A percentile compares a stretch with the other conserved stretches of the same genome.
Conservation (phyloP, 2,113 vertebrate species). For the Galeopterus variegatus region DNA sequence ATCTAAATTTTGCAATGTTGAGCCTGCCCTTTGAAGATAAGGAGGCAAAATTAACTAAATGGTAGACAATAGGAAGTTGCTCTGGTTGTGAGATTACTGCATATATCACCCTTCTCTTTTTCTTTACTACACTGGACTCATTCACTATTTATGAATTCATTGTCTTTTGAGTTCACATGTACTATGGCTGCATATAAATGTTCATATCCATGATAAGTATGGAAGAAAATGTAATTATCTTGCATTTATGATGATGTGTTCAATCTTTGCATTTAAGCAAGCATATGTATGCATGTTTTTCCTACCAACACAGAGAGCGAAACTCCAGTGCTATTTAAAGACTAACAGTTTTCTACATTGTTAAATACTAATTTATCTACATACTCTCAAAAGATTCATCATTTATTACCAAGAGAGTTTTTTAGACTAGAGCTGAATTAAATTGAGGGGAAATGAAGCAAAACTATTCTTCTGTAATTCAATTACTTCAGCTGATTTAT, state of each 20-base stretch:
- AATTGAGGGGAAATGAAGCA: slow-evolving; percentile 63
- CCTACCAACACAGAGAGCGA: not conserved
- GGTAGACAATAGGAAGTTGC: not conserved
- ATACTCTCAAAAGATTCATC: not conserved
- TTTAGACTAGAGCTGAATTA: slow-evolving; percentile 41
- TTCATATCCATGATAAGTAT: not conserved
- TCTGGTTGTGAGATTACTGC: not conserved
- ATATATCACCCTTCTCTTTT: not conserved
- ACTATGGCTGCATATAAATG: not conserved
- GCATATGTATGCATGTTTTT: not conserved
- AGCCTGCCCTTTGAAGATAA: not conserved
- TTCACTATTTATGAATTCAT: not conserved
- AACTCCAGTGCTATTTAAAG: slow-evolving; percentile 15
- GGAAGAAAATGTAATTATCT: not conserved
- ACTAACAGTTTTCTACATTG: not conserved
- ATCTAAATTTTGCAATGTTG: not conserved
- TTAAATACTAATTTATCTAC: slow-evolving; percentile 34
- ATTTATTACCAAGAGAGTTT: slow-evolving; percentile 11
- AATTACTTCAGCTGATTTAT: slow-evolving; percentile 57
- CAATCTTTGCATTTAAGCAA: slow-evolving; percentile 7
- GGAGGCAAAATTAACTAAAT: not conserved
- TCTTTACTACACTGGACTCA: not conserved
- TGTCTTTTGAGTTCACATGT: not conserved
- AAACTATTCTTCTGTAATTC: slow-evolving; percentile 41
- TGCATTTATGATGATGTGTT: not conserved